Base-by-base conservation (phyloP, 2,113 vertebrate species). In the Neodontobutis hainanensis region DNA sequence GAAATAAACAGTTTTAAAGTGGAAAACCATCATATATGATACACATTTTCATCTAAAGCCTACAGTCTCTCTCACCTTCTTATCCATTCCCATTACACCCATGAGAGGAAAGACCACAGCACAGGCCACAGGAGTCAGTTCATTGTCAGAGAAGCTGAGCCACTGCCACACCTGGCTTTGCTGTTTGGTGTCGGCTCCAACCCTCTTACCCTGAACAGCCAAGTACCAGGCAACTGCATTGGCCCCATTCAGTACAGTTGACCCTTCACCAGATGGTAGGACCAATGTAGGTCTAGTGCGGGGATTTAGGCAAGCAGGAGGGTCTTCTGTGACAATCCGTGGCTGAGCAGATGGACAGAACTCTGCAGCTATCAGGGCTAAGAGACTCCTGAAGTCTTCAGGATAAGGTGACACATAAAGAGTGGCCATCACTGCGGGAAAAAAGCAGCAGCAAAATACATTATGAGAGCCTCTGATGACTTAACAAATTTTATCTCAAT, bases 111-210 rank as follows among this genome's bases (percentile, higher is more conserved):
- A 94, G 5, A 93, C 80, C 0, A 93, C 88, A 7, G 93, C 93
- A 15, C 94, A 95, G 11, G 94, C 91, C 0, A 92, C 90, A 0
- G 95, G 95, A 7, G 87, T 83, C 5, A 96, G 72, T 68, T 96
- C 95, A 5, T 92, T 94, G 58, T 96, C 94, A 0, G 94, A 93
- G 15, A 94, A 95, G 81, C 87, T 95, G 64, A 96, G 88, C 95
- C 95, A 97, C 89, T 96, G 95, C 80, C 92, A 94, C 61, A 96
- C 90, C 10, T 94, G 87, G 32, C 93, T 93, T 8, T 94, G 89
- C 4, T 90, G 89, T 62, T 91, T 86, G 0, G 74, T 56, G 11
- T 87, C 88, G 0, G 68, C 65, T 0, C 94, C 95, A 2, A 88
- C 88, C n/a, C 85, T 85, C 27, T 88, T 86, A 1, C 87, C 94